A percentile compares a stretch with the other conserved stretches of the same genome.
Evolutionary conservation across 2,888 invertebrate species (phyloP).

Genomic region (Thecocarcelia acutangulata): DNA sequence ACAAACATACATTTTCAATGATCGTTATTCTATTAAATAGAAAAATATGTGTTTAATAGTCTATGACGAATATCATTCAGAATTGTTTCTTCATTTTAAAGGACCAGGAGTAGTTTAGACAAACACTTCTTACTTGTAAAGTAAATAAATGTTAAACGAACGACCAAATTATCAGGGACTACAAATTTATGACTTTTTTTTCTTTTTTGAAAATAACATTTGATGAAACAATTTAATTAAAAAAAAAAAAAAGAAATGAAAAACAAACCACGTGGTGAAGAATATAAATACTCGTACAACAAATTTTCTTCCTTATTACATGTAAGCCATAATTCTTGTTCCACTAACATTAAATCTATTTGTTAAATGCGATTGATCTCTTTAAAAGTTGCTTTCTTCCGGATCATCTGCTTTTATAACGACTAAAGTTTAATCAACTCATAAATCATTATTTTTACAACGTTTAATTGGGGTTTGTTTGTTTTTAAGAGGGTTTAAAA

Average conservation of each 20-base stretch:
- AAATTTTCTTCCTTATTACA: slow-evolving; percentile 23
- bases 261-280: slow-evolving; percentile 53
- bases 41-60: slow-evolving; percentile 74
- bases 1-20: slow-evolving; percentile 1
- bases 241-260: slow-evolving; percentile 8
- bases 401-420: slow-evolving; percentile 38
- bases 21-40: slow-evolving; percentile 35
- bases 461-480: background rate
- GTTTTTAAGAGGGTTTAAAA: background rate
- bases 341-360: slow-evolving; percentile 7
- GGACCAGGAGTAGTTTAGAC: slow-evolving; percentile 46
- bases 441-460: slow-evolving; percentile 34
- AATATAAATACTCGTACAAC: slow-evolving; percentile 26
- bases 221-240: slow-evolving; percentile 36
- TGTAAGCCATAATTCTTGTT: background rate
- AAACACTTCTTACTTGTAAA: slow-evolving; percentile 1
- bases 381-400: background rate
- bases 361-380: slow-evolving; percentile 7
- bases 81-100: slow-evolving; percentile 10
- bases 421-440: slow-evolving; percentile 1
- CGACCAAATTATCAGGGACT: slow-evolving; percentile 4
- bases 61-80: slow-evolving; percentile 73
- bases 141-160: background rate
- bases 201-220: slow-evolving; percentile 49
- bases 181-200: slow-evolving; percentile 61